A percentile compares a stretch with the other conserved stretches of the same genome.
phyloP scores from a whole-genome alignment of 1,140 invertebrate genomes.

The Lasioglossum albipes region DNA sequence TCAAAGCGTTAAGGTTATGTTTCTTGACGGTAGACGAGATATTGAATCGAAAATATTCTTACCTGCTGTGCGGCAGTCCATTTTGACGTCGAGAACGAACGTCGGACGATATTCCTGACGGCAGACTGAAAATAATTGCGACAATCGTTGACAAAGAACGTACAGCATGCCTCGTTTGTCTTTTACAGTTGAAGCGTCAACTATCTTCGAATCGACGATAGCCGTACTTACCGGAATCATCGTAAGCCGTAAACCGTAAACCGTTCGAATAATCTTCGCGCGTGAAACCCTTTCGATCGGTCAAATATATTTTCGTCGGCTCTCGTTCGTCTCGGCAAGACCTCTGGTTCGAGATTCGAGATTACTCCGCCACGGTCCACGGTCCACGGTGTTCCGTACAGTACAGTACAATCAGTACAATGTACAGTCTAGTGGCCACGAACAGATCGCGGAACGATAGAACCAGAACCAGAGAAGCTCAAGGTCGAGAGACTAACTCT shows the following conservation, averaged over 20 bases:
- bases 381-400: not conserved
- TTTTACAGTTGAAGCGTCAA: not conserved
- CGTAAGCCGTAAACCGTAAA: conserved; percentile 56
- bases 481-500: conserved; percentile 29
- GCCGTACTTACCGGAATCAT: conserved; percentile 74
- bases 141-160: not conserved
- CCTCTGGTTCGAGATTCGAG: conserved; percentile 25
- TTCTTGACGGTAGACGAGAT: not conserved
- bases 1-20: conserved; percentile 16
- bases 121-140: conserved; percentile 70
- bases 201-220: conserved; percentile 10
- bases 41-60: conserved; percentile 16
- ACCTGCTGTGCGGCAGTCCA: conserved; percentile 81
- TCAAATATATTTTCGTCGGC: not conserved
- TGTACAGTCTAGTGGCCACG: not conserved
- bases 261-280: not conserved
- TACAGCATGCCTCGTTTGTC: not conserved
- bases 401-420: no score
- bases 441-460: conserved; percentile 14
- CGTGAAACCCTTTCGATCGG: not conserved
- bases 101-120: conserved; percentile 70
- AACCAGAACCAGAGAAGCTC: conserved; percentile 4
- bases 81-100: conserved; percentile 82
- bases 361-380: conserved; percentile 3
- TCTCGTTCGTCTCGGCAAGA: not conserved